A percentile compares a stretch with the other conserved stretches of the same genome.
Conservation (phyloP, 2,797 vertebrate genomes). For the Salarias fasciatus region DNA sequence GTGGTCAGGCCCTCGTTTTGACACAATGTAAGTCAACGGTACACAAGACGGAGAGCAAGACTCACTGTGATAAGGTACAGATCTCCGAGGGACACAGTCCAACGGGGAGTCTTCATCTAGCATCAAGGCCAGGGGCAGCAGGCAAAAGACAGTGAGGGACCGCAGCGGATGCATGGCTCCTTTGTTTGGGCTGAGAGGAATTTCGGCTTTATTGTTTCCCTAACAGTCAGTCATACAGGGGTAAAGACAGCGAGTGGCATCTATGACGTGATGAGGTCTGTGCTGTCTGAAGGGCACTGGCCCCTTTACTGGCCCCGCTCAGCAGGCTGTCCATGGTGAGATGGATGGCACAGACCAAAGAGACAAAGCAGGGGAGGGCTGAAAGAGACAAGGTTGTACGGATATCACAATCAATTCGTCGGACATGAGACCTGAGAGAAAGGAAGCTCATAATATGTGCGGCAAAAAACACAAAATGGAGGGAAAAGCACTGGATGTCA, state of each 20-base stretch:
- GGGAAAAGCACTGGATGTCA: not conserved
- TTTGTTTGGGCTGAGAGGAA: slow-evolving; percentile 51
- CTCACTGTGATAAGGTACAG: slow-evolving; percentile 78
- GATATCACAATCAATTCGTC: slow-evolving; percentile 44
- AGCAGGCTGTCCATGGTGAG: slow-evolving; percentile 71
- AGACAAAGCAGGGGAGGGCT: slow-evolving; percentile 64
- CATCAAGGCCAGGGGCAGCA: slow-evolving; percentile 61
- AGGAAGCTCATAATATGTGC: not conserved
- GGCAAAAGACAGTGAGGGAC: slow-evolving; percentile 62
- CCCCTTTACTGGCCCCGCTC: slow-evolving; percentile 73
- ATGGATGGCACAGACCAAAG: slow-evolving; percentile 72
- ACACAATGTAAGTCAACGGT: slow-evolving; percentile 7
- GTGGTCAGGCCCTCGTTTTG: not conserved
- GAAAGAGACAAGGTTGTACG: slow-evolving; percentile 63
- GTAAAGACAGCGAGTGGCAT: slow-evolving; percentile 58
- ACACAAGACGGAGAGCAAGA: slow-evolving; percentile 30
- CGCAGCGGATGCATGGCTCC: slow-evolving; percentile 68
- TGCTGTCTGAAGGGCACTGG: slow-evolving; percentile 58
- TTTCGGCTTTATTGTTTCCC: slow-evolving; percentile 61
- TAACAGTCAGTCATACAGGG: slow-evolving; percentile 52
- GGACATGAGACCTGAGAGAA: slow-evolving; percentile 4
- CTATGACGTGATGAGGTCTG: slow-evolving; percentile 62
- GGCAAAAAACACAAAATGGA: slow-evolving; percentile 15
- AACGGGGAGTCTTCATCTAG: slow-evolving; percentile 44
- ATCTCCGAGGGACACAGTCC: slow-evolving; percentile 75